These are phyloP conservation scores for Papilio aristodemus DNA, from an alignment of 1,140 invertebrate genomes.

Conservation along the genomic window DNA sequence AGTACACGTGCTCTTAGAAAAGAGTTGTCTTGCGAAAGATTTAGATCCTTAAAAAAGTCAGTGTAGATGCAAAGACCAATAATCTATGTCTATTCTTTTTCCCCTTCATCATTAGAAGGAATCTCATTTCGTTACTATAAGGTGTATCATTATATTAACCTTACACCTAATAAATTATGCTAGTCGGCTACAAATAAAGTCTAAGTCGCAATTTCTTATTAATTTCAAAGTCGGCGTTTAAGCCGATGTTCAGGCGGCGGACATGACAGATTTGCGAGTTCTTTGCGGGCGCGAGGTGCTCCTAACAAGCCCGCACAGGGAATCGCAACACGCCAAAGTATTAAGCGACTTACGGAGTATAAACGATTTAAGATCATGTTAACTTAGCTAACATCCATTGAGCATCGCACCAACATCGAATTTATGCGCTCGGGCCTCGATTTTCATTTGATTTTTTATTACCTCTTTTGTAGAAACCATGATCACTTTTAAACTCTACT, in stretches of 20 bases:
- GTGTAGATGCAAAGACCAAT: neutral
- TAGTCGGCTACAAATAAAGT: conserved; percentile 18
- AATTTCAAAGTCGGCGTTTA: conserved; percentile 24
- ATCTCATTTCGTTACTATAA: too few species aligned
- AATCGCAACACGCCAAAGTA: conserved; percentile 30
- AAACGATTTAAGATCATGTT: conserved; percentile 34
- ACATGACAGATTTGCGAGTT: conserved; percentile 34
- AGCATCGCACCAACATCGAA: conserved; percentile 30
- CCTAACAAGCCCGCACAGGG: conserved; percentile 32
- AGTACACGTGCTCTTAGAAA: neutral
- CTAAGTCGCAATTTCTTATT: conserved; percentile 26
- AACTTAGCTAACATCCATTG: conserved; percentile 32
- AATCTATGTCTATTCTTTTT: neutral
- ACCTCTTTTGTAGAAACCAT: neutral
- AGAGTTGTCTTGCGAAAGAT: neutral
- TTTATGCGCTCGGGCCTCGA: conserved; percentile 12
- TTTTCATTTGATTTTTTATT: conserved; percentile 16
- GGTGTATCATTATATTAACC: too few species aligned
- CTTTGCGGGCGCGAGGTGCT: conserved; percentile 21
- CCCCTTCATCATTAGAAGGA: neutral
- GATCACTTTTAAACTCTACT: too few species aligned
- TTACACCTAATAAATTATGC: conserved; percentile 4
- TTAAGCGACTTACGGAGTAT: conserved; percentile 34
- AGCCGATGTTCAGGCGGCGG: conserved; percentile 29
- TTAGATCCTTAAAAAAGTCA: neutral